These are phyloP conservation scores for Parambassis ranga DNA, from an alignment of 2,797 vertebrate species.

Conservation along the genomic window DNA sequence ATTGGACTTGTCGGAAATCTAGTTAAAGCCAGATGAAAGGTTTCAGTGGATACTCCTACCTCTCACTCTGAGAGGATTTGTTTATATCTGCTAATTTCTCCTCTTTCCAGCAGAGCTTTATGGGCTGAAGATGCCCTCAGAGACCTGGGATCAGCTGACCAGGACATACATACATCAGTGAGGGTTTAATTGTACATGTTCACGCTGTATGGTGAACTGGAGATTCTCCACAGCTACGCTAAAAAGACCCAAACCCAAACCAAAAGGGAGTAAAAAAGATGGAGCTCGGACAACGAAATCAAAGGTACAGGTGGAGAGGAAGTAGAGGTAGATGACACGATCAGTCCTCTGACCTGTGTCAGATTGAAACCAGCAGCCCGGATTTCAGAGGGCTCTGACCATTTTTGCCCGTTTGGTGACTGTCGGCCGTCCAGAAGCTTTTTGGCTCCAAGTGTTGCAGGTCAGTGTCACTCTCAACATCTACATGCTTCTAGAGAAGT, in stretches of 20 bases:
- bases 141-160: slow-evolving; percentile 71
- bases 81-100: slow-evolving; percentile 39
- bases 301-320: slow-evolving; percentile 17
- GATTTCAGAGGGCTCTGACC: slow-evolving; percentile 6
- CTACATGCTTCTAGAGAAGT: too few species aligned
- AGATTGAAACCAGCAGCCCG: not conserved
- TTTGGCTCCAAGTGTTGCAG: too few species aligned
- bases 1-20: slow-evolving; percentile 61
- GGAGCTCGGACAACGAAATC: slow-evolving; percentile 17
- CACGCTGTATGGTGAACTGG: not conserved
- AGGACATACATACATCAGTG: not conserved
- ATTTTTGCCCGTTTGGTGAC: too few species aligned
- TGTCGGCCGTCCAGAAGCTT: too few species aligned
- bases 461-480: too few species aligned
- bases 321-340: not conserved
- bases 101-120: slow-evolving; percentile 2
- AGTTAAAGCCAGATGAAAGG: slow-evolving; percentile 66
- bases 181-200: not conserved
- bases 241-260: slow-evolving; percentile 57
- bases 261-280: slow-evolving; percentile 29
- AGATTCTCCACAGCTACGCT: slow-evolving; percentile 51
- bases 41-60: slow-evolving; percentile 29
- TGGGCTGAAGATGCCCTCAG: slow-evolving; percentile 74
- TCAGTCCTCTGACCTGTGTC: slow-evolving; percentile 23
- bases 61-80: slow-evolving; percentile 36